These are phyloP conservation scores for Psephotus haematonotus DNA, from an alignment of 2,113 vertebrate species.

Conservation along the genomic window DNA sequence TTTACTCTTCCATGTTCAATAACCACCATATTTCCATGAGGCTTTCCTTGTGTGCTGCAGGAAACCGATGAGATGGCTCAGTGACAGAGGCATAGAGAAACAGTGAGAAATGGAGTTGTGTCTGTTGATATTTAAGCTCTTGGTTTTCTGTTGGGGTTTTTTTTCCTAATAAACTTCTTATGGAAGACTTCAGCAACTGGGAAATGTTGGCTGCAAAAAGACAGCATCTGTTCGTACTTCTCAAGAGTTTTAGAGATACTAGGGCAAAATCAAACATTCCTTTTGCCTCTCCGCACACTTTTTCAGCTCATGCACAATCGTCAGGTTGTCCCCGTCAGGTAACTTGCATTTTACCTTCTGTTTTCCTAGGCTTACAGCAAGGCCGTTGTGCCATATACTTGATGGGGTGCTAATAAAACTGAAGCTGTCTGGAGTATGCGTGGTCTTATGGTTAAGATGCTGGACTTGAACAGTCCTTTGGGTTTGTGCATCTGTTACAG, in stretches of 20 bases:
- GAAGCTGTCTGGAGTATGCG: background rate
- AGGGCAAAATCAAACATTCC: background rate
- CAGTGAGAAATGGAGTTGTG: background rate
- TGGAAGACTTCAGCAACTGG: background rate
- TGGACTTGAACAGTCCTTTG: background rate
- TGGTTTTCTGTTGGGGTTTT: background rate
- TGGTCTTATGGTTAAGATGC: rapidly evolving
- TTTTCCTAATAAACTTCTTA: background rate
- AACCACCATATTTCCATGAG: background rate
- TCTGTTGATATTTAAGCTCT: background rate
- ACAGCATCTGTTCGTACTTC: background rate
- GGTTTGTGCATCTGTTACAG: background rate
- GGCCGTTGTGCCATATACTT: rapidly evolving
- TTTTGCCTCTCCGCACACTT: background rate
- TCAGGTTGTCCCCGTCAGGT: background rate
- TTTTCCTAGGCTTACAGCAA: background rate
- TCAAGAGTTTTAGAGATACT: background rate
- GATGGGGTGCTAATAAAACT: background rate
- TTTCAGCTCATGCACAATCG: rapidly evolving
- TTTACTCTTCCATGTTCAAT: background rate
- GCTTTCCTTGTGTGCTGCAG: background rate
- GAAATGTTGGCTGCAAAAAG: background rate
- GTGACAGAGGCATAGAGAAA: background rate
- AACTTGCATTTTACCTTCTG: background rate
- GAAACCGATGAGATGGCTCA: background rate